Evolutionary conservation across 2,888 invertebrate genomes (phyloP).

Genomic region (Silvanus unidentatus): DNA sequence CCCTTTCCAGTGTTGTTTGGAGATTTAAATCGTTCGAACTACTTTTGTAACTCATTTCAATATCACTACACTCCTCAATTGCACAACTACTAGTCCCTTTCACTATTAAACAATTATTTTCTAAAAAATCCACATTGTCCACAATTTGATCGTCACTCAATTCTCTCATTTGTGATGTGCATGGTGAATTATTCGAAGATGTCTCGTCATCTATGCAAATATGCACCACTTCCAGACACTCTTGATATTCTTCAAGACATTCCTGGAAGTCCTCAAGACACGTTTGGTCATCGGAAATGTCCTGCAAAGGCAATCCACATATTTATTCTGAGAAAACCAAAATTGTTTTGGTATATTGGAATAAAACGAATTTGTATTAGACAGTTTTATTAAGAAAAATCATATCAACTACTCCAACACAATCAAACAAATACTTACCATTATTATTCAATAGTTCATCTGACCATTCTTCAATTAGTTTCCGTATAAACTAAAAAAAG

Average conservation of each 20-base stretch:
- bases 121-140: conserved; percentile 17
- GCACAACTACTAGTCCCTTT: not conserved
- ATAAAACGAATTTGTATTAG: too few relatives aligned
- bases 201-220: conserved; percentile 56
- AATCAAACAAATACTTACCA: conserved; percentile 31
- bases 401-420: not conserved
- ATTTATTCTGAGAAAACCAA: not conserved
- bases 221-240: conserved; percentile 57
- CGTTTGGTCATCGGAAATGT: conserved; percentile 57
- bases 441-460: conserved; percentile 31
- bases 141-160: conserved; percentile 22
- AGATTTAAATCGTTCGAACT: conserved; percentile 29
- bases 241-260: conserved; percentile 60
- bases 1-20: not conserved
- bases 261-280: conserved; percentile 61
- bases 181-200: conserved; percentile 43
- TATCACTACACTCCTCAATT: conserved; percentile 30
- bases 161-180: conserved; percentile 36
- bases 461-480: conserved; percentile 36
- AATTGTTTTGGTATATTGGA: too few relatives aligned
- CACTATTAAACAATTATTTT: conserved; percentile 16
- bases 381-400: too few relatives aligned
- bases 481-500: conserved; percentile 38
- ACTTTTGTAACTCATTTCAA: conserved; percentile 37
- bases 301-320: too few relatives aligned